Evolutionary conservation across 1,140 invertebrate genomes (phyloP).

Genomic region (Drosophila subobscura): DNA sequence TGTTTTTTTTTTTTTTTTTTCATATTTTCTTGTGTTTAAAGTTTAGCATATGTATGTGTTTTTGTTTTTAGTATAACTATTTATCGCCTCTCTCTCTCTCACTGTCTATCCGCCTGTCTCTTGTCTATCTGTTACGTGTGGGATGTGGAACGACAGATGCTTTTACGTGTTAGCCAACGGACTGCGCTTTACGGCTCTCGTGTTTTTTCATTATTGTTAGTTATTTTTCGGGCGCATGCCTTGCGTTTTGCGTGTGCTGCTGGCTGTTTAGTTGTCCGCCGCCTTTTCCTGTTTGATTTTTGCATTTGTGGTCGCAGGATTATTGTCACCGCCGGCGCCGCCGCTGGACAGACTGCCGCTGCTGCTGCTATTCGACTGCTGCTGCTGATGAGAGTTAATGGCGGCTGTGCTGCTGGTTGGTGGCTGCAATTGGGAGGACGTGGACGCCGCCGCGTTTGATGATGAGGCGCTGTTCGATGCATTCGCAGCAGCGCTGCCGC

Average conservation of each 20-base stretch:
- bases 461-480: conserved; percentile 59
- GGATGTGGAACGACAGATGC: too few relatives aligned
- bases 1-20: conserved; percentile 50
- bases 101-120: conserved; percentile 29
- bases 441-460: conserved; percentile 42
- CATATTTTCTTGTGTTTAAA: conserved; percentile 62
- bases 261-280: conserved; percentile 61
- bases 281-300: conserved; percentile 66
- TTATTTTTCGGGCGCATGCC: conserved; percentile 54
- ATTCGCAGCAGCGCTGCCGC: conserved; percentile 62
- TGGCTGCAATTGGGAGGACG: conserved; percentile 54
- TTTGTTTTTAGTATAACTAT: conserved; percentile 51
- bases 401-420: conserved; percentile 45
- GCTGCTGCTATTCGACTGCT: conserved; percentile 82
- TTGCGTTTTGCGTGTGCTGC: conserved; percentile 44
- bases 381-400: conserved; percentile 80
- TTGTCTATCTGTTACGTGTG: not conserved
- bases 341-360: conserved; percentile 63
- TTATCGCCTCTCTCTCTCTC: conserved; percentile 25
- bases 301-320: conserved; percentile 79
- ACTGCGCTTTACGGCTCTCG: conserved; percentile 42
- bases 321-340: conserved; percentile 75
- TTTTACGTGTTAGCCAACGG: conserved; percentile 4
- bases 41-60: conserved; percentile 57
- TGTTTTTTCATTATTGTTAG: conserved; percentile 43